Conservation (phyloP, 2,797 vertebrate genomes). For the Cuniculus paca region DNA sequence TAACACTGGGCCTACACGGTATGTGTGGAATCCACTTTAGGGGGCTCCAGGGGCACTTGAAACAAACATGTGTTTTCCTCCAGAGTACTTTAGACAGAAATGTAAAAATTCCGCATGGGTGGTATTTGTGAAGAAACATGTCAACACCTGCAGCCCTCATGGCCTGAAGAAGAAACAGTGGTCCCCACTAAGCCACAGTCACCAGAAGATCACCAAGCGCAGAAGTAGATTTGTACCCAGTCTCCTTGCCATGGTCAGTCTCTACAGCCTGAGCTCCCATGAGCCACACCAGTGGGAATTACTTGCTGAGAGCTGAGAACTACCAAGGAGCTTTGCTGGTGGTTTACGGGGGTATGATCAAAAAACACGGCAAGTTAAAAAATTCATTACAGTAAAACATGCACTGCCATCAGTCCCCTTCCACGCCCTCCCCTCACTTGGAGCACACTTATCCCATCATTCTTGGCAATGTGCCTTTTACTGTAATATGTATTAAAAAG, state of each 20-base stretch:
- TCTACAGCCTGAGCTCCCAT: fast-evolving
- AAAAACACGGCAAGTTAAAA: neutral
- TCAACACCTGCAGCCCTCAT: neutral
- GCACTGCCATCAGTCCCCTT: neutral
- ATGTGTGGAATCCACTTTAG: neutral
- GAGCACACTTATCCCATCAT: neutral
- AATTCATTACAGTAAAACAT: neutral
- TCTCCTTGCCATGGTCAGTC: fast-evolving
- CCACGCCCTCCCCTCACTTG: neutral
- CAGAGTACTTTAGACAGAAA: neutral
- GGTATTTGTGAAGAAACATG: neutral
- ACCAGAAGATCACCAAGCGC: neutral
- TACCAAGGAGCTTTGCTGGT: neutral
- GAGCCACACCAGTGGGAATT: neutral
- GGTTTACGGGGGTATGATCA: neutral
- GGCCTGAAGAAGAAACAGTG: no score
- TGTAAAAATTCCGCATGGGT: neutral
- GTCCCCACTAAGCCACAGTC: neutral
- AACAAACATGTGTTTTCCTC: neutral
- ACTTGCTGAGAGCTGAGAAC: neutral
- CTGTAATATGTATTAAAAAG: neutral
- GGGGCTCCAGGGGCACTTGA: neutral
- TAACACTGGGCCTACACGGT: no score
- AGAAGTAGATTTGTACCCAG: neutral
- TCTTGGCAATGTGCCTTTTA: neutral